phyloP scores from a whole-genome alignment of 1,140 invertebrate species.

The Melitaea cinxia region DNA sequence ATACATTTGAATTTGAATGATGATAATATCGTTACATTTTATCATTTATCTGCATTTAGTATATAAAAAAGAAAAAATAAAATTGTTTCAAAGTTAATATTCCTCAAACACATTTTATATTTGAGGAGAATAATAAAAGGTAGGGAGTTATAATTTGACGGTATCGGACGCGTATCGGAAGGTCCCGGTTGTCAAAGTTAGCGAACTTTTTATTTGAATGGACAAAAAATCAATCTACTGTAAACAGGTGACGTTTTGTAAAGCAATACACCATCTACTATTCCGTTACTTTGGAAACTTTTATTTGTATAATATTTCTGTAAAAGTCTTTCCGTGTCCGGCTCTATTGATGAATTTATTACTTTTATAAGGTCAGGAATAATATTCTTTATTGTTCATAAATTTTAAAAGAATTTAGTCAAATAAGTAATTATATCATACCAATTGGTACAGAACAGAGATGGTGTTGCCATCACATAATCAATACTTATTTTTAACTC shows the following conservation, averaged over 20 bases:
- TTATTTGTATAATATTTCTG: slow-evolving; percentile 4
- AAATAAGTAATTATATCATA: too few relatives aligned
- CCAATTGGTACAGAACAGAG: too few relatives aligned
- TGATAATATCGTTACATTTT: neutral
- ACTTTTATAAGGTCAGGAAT: too few relatives aligned
- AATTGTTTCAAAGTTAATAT: slow-evolving; percentile 1
- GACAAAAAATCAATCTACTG: slow-evolving; percentile 41
- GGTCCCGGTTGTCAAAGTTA: slow-evolving; percentile 34
- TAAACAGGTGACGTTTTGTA: slow-evolving; percentile 33
- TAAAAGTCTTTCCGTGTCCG: neutral
- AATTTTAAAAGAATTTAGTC: too few relatives aligned
- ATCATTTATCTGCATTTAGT: too few relatives aligned
- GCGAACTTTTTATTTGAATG: slow-evolving; percentile 42
- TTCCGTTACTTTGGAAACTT: slow-evolving; percentile 11
- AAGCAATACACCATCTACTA: slow-evolving; percentile 3
- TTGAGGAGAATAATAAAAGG: slow-evolving; percentile 16
- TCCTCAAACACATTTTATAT: neutral
- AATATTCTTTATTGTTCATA: too few relatives aligned
- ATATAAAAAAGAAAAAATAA: slow-evolving; percentile 10
- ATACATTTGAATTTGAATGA: neutral
- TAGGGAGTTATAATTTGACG: slow-evolving; percentile 9
- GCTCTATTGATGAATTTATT: neutral
- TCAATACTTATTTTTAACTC: too few relatives aligned
- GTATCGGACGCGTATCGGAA: slow-evolving; percentile 10
- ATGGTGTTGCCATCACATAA: too few relatives aligned